These are phyloP conservation scores for Urocynchramus pylzowi DNA, from an alignment of 2,113 vertebrate genomes.

Conservation along the genomic window DNA sequence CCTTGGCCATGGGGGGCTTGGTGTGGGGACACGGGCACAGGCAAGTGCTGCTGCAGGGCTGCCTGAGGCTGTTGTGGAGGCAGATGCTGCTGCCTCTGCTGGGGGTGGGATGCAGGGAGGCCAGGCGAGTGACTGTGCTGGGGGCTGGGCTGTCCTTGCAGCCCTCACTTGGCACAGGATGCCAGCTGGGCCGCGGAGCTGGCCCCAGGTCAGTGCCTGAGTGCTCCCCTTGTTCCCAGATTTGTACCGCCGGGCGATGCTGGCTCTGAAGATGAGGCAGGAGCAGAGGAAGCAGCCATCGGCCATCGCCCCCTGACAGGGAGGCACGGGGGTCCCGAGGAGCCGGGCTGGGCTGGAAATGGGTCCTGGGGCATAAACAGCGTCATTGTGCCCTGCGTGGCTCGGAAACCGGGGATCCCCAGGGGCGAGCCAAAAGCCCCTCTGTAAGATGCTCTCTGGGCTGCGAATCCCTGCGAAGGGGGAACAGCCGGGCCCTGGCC, in stretches of 20 bases:
- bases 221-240: constrained; percentile 50
- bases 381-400: not conserved
- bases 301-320: not conserved
- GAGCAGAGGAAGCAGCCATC: constrained; percentile 58
- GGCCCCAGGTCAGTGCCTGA: not conserved
- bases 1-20: no score
- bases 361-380: not conserved
- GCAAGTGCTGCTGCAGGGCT: not conserved
- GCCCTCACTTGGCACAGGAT: fast-evolving
- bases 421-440: not conserved
- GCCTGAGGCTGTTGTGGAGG: not conserved
- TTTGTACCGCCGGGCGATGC: constrained; percentile 84
- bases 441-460: not conserved
- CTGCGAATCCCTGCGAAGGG: not conserved
- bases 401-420: not conserved
- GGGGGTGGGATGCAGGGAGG: not conserved
- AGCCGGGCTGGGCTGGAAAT: not conserved
- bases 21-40: not conserved
- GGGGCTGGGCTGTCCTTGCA: not conserved
- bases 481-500: not conserved
- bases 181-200: fast-evolving
- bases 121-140: fast-evolving
- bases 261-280: constrained; percentile 84
- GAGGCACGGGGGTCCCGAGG: not conserved
- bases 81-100: not conserved